Evolutionary conservation across 2,113 vertebrate genomes (phyloP).

Genomic region (Lanius collurio): DNA sequence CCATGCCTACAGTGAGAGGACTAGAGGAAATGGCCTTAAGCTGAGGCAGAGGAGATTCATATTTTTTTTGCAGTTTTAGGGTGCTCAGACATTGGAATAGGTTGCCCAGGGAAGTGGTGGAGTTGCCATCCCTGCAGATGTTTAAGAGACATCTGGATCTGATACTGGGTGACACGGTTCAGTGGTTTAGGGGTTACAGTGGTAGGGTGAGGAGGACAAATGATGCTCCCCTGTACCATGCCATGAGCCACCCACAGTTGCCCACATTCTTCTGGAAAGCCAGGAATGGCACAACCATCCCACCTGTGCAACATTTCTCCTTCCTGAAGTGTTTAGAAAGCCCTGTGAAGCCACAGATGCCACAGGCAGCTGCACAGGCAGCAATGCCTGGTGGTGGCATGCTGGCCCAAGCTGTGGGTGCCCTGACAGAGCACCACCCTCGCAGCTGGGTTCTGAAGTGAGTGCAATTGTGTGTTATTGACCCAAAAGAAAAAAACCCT

Average conservation of each 20-base stretch:
- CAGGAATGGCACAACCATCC: neutral
- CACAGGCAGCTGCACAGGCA: neutral
- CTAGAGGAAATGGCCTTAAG: neutral
- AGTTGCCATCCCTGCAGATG: neutral
- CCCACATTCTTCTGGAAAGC: neutral
- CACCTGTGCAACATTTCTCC: neutral
- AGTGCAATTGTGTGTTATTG: neutral
- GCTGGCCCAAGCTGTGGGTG: fast-evolving
- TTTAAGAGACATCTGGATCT: neutral
- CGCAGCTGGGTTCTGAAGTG: neutral
- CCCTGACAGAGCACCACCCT: neutral
- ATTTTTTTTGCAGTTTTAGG: neutral
- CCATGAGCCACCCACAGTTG: neutral
- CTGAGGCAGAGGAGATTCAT: neutral
- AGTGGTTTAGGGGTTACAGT: neutral
- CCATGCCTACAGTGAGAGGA: neutral
- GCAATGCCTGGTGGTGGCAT: fast-evolving
- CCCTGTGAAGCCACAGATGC: neutral
- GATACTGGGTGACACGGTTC: neutral
- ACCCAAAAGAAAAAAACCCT: neutral
- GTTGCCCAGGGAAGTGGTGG: neutral
- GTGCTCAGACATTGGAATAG: neutral
- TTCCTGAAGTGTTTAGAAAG: neutral
- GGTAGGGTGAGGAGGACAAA: neutral
- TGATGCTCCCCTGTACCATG: fast-evolving